Evolutionary conservation across 2,797 vertebrate species (phyloP).

Genomic region (Notolabrus celidotus): DNA sequence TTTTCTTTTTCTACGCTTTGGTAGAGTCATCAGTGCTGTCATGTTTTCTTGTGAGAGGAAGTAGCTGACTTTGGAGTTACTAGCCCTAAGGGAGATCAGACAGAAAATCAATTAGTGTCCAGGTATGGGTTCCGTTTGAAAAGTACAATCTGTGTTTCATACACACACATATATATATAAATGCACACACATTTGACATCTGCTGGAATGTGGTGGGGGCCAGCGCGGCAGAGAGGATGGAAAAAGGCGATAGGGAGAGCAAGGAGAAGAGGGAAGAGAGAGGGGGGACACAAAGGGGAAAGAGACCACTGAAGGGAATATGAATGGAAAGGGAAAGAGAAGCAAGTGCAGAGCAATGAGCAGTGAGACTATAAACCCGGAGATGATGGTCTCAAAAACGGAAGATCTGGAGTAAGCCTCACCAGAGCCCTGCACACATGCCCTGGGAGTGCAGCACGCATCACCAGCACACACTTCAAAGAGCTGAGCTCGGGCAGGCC

Average conservation of each 20-base stretch:
- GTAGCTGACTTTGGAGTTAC: constrained; percentile 16
- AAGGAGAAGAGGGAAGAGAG: constrained; percentile 12
- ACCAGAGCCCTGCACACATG: constrained; percentile 68
- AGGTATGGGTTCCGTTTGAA: constrained; percentile 31
- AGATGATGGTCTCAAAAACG: constrained; percentile 69
- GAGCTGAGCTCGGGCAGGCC: constrained; percentile 65
- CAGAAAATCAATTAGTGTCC: constrained; percentile 42
- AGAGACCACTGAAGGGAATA: constrained; percentile 51
- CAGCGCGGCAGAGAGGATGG: constrained; percentile 50
- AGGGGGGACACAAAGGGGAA: constrained; percentile 23
- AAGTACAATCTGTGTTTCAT: constrained; percentile 20
- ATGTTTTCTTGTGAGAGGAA: constrained; percentile 38
- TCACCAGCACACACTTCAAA: constrained; percentile 71
- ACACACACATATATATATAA: neutral
- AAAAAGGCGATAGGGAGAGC: constrained; percentile 60
- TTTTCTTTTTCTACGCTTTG: constrained; percentile 8
- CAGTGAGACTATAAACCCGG: constrained; percentile 57
- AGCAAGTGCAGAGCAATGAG: constrained; percentile 2
- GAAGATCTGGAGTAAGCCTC: constrained; percentile 67
- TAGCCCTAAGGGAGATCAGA: constrained; percentile 22
- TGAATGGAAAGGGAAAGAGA: constrained; percentile 53
- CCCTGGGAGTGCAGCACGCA: constrained; percentile 61
- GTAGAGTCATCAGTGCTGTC: constrained; percentile 28
- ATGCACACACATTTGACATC: constrained; percentile 58
- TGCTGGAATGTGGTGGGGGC: constrained; percentile 63